Evolutionary conservation across 2,113 vertebrate genomes (phyloP), one percentile per base, ranked within the genome.

Genomic region (Chitala chitala): DNA sequence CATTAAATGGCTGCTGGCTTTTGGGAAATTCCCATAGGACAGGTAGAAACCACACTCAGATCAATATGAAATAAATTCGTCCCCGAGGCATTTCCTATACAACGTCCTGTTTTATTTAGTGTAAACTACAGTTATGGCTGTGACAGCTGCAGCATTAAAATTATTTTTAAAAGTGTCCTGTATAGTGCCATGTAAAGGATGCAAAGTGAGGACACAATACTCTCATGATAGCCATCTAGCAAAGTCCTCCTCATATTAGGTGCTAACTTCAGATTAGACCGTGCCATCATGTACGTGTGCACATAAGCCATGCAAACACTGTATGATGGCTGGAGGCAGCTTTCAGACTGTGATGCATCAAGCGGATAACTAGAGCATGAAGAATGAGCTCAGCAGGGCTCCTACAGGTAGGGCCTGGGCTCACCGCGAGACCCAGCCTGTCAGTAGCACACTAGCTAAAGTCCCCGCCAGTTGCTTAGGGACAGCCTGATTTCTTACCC

Each of bases 361-460:
- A 51, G 26, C 1, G 33, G 50, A 54, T 71, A 71, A 55, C 7
- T 71, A 38, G 69, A 54, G 50, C 50, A 40, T 55, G 69, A 55
- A 53, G 50, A n/a, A 46, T 42, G 46, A 36, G 46, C 63, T 42
- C 48, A 13, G 17, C 44, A 54, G 22, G 42, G 58, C 38, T 46
- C 20, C 4, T 24, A 12, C 58, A 31, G 44, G 54, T 58, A 54
- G 51, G 6, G 17, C 71, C 55, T 76, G 24, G 42, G 15, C 26
- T 24, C 22, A 50, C 56, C n/a, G 4, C 51, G 53, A 20, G 22
- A 50, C 44, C 9, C 20, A 46, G 22, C 26, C 17, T 31, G 36
- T 51, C 29, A 72, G 50, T 36, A 55, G 31, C 22, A 10, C 64
- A 66, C 9, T 4, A 51, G 17, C 5, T 61, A 29, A 38, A 29